Percentiles rank a stretch among this genome's conserved stretches.
Conservation (phyloP, 1,140 invertebrate species). For the Zelostemma sp. region DNA sequence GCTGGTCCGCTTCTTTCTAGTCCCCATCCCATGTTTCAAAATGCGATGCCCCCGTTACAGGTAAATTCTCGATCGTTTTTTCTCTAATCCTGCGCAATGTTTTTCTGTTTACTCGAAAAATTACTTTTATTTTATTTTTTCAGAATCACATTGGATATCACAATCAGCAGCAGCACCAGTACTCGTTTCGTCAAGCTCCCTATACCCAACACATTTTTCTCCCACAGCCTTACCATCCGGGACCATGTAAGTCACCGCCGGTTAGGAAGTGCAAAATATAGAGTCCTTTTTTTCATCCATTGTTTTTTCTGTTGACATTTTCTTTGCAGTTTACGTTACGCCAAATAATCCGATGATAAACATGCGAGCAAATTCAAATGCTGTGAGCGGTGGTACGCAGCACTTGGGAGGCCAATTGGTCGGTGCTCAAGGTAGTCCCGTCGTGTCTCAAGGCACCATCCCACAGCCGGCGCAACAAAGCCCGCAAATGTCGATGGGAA, state of each 20-base stretch:
- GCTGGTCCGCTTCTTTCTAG: constrained; percentile 53
- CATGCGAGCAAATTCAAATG: constrained; percentile 55
- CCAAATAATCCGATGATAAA: constrained; percentile 47
- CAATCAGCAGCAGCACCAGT: no score
- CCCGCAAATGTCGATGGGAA: constrained; percentile 57
- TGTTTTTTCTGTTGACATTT: constrained; percentile 19
- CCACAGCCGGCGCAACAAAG: constrained; percentile 59
- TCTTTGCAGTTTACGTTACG: constrained; percentile 28
- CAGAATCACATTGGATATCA: no score
- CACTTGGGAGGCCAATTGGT: constrained; percentile 59
- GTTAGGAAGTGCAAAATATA: no score
- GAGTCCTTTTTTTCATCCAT: no score
- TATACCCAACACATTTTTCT: no score
- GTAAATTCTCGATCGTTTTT: constrained; percentile 29
- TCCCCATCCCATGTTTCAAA: constrained; percentile 56
- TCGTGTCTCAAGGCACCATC: constrained; percentile 59
- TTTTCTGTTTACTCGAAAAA: not conserved
- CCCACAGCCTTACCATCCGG: no score
- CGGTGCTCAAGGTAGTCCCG: constrained; percentile 57
- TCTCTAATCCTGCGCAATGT: not conserved
- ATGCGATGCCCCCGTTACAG: constrained; percentile 49
- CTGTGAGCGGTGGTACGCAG: constrained; percentile 56
- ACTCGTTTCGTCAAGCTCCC: no score
- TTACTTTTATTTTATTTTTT: not conserved
- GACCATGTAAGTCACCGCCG: no score